These are phyloP conservation scores for Oophaga sylvatica DNA, from an alignment of 2,797 vertebrate species.

Conservation along the genomic window DNA sequence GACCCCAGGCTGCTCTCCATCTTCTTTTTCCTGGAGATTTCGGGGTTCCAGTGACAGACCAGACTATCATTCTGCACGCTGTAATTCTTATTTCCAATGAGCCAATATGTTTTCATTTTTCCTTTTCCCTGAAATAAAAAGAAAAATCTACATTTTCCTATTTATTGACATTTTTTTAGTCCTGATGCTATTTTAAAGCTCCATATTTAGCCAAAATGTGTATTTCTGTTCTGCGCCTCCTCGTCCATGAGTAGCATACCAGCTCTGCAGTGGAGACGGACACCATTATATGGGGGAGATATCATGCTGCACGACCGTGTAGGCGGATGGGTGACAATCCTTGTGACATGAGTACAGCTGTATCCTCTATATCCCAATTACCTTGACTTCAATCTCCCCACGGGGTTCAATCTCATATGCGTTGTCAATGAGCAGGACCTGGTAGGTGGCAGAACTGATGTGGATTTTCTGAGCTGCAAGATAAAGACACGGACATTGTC, in stretches of 20 bases:
- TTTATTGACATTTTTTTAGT: background rate
- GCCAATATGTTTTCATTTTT: conserved; percentile 89
- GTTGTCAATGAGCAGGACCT: conserved; percentile 81
- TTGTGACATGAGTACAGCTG: background rate
- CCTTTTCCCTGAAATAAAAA: conserved; percentile 80
- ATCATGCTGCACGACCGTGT: background rate
- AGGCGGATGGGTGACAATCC: background rate
- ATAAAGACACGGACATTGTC: background rate
- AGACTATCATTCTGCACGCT: conserved; percentile 89
- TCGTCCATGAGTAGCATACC: background rate
- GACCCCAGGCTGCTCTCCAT: conserved; percentile 58
- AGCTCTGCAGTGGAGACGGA: background rate
- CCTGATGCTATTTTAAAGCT: background rate
- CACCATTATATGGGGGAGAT: background rate
- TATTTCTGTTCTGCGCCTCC: background rate
- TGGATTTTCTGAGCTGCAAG: conserved; percentile 86
- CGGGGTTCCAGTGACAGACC: conserved; percentile 88
- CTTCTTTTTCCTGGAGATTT: conserved; percentile 65
- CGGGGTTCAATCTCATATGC: conserved; percentile 85
- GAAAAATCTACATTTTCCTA: background rate
- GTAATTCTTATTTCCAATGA: conserved; percentile 87
- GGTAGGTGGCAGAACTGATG: conserved; percentile 84
- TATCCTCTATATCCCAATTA: conserved; percentile 62
- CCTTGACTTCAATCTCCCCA: conserved; percentile 90
- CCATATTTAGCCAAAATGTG: too few species aligned